These are phyloP conservation scores for Drosophila colorata DNA, from an alignment of 2,888 invertebrate genomes.

Conservation along the genomic window DNA sequence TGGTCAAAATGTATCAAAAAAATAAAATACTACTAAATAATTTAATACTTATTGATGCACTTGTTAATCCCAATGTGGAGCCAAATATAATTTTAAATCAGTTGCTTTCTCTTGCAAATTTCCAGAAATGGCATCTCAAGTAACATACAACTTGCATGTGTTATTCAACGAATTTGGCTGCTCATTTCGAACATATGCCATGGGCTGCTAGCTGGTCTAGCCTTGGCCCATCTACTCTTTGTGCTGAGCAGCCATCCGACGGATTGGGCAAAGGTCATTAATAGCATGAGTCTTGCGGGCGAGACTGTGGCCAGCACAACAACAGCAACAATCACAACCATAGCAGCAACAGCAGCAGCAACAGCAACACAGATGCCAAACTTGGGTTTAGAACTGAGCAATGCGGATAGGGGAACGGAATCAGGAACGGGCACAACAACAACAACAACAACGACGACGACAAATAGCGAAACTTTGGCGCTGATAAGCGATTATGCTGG, in stretches of 20 bases:
- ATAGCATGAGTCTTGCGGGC: slow-evolving; percentile 80
- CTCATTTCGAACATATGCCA: slow-evolving; percentile 87
- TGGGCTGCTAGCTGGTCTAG: slow-evolving; percentile 87
- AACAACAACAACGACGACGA: slow-evolving; percentile 23
- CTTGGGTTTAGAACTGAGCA: slow-evolving; percentile 52
- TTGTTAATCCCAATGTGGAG: no score
- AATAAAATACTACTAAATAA: no score
- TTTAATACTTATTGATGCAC: no score
- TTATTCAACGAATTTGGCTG: slow-evolving; percentile 87
- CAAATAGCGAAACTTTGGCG: slow-evolving; percentile 48
- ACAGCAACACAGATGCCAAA: slow-evolving; percentile 42
- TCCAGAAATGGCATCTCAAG: slow-evolving; percentile 81
- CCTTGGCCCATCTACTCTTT: slow-evolving; percentile 85
- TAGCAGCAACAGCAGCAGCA: slow-evolving; percentile 26
- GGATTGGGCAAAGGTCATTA: slow-evolving; percentile 84
- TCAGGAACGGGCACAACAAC: slow-evolving; percentile 27
- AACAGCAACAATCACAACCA: slow-evolving; percentile 35
- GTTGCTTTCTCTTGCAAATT: not conserved
- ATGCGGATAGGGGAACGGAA: slow-evolving; percentile 74
- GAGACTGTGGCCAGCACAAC: slow-evolving; percentile 66
- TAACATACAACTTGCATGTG: slow-evolving; percentile 84
- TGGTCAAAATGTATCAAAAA: no score
- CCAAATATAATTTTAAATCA: not conserved
- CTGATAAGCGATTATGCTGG: slow-evolving; percentile 84
- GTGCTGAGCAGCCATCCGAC: slow-evolving; percentile 84